Conservation (phyloP, 1,140 invertebrate genomes). For the Dryas iulia region DNA sequence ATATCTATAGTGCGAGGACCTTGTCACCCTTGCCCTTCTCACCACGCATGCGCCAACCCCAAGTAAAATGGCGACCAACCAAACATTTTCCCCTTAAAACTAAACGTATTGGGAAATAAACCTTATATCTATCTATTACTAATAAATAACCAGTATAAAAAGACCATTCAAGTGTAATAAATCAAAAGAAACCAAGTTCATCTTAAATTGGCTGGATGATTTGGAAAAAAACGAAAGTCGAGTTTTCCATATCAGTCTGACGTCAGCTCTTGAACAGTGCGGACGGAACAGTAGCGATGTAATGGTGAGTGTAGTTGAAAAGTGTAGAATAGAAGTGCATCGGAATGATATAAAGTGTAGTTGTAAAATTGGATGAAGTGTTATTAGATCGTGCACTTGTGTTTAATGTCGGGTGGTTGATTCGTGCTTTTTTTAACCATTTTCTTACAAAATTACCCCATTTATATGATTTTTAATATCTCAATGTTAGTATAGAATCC, state of each 20-base stretch:
- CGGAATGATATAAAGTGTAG: neutral
- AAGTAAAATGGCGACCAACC: slow-evolving; percentile 54
- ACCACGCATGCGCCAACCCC: slow-evolving; percentile 52
- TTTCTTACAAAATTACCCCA: neutral
- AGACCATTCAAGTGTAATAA: neutral
- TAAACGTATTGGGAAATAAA: neutral
- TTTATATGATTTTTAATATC: neutral
- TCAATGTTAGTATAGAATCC: neutral
- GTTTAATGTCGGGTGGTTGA: neutral
- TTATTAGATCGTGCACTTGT: slow-evolving; percentile 23
- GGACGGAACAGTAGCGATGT: slow-evolving; percentile 60
- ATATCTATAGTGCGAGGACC: slow-evolving; percentile 30
- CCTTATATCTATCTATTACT: neutral
- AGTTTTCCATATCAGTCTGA: slow-evolving; percentile 57
- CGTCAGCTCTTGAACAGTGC: slow-evolving; percentile 55
- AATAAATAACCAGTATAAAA: neutral
- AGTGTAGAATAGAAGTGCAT: slow-evolving; percentile 10
- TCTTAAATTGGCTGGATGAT: slow-evolving; percentile 59
- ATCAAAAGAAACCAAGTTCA: slow-evolving; percentile 27
- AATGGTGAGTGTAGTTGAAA: slow-evolving; percentile 64
- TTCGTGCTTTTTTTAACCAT: neutral
- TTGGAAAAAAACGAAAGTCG: slow-evolving; percentile 67
- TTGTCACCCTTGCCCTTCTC: slow-evolving; percentile 60
- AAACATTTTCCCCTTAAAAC: neutral
- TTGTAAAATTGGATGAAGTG: neutral